A percentile compares a stretch with the other conserved stretches of the same genome.
phyloP scores from a whole-genome alignment of 1,140 invertebrate species.

The Tetragnatha versicolor region DNA sequence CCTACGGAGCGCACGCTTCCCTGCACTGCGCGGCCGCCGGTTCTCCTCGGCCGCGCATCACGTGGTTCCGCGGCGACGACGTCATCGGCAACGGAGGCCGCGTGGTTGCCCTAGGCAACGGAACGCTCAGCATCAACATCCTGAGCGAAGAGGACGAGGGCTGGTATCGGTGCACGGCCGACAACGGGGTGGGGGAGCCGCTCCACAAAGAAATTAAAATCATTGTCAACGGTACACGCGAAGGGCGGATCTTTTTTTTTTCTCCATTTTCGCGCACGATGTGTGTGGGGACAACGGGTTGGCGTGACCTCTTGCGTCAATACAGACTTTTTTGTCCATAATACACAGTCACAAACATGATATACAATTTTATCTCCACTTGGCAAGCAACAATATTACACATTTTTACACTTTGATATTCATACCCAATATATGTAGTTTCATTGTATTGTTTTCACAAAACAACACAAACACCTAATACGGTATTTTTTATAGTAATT shows the following conservation, averaged over 20 bases:
- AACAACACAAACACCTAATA: too few species aligned
- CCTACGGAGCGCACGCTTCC: not conserved
- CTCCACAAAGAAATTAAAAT: conserved; percentile 66
- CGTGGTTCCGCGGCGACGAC: conserved; percentile 38
- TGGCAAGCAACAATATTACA: too few species aligned
- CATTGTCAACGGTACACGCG: conserved; percentile 62
- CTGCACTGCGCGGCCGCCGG: conserved; percentile 30
- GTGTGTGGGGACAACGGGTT: too few species aligned
- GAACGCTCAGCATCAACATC: conserved; percentile 63
- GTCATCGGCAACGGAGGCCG: not conserved
- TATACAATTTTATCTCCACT: too few species aligned
- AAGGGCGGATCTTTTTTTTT: not conserved
- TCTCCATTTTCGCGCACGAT: not conserved
- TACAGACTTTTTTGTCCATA: too few species aligned
- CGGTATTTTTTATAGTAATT: too few species aligned
- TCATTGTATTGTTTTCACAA: too few species aligned
- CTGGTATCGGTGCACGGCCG: conserved; percentile 67
- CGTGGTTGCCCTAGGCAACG: conserved; percentile 55
- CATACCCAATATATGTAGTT: too few species aligned
- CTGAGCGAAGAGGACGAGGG: conserved; percentile 63
- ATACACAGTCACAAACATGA: too few species aligned
- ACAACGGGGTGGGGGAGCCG: conserved; percentile 66
- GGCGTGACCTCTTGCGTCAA: too few species aligned
- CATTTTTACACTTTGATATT: too few species aligned
- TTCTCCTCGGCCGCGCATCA: conserved; percentile 5